Evolutionary conservation across 2,888 invertebrate genomes (phyloP).

Genomic region (Oxystoma pomonae): DNA sequence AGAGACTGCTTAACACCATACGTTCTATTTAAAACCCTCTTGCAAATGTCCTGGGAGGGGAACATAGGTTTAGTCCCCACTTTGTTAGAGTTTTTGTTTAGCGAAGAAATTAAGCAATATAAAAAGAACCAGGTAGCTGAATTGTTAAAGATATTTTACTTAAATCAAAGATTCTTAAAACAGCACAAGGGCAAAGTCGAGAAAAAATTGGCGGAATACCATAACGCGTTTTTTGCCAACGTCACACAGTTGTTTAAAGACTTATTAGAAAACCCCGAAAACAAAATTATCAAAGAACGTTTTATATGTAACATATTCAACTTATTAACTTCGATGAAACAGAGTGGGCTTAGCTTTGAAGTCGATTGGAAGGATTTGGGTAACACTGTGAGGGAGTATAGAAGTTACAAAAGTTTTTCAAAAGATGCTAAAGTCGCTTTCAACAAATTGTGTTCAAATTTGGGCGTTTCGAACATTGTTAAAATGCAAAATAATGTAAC

Average conservation of each 20-base stretch:
- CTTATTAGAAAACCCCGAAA: conserved; percentile 38
- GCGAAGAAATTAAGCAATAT: conserved; percentile 58
- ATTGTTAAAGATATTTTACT: conserved; percentile 61
- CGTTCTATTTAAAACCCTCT: conserved; percentile 60
- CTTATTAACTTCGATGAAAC: conserved; percentile 52
- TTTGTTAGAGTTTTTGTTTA: conserved; percentile 59
- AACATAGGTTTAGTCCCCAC: conserved; percentile 57
- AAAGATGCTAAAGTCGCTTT: conserved; percentile 49
- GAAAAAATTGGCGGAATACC: conserved; percentile 45
- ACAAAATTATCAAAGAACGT: conserved; percentile 53
- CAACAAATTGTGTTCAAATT: conserved; percentile 46
- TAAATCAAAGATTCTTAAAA: conserved; percentile 51
- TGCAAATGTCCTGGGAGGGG: conserved; percentile 63
- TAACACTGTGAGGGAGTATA: conserved; percentile 42
- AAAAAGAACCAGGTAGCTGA: conserved; percentile 65
- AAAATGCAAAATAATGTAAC: conserved; percentile 33
- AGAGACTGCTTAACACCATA: conserved; percentile 62
- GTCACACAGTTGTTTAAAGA: conserved; percentile 45
- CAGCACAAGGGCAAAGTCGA: conserved; percentile 38
- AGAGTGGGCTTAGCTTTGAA: conserved; percentile 40
- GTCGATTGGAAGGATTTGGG: conserved; percentile 48
- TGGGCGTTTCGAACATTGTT: conserved; percentile 43
- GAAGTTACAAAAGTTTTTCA: conserved; percentile 42
- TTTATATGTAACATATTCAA: conserved; percentile 54
- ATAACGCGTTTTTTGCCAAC: conserved; percentile 49